These are phyloP conservation scores for Sipha maydis DNA, from an alignment of 2,888 invertebrate species.

Conservation along the genomic window DNA sequence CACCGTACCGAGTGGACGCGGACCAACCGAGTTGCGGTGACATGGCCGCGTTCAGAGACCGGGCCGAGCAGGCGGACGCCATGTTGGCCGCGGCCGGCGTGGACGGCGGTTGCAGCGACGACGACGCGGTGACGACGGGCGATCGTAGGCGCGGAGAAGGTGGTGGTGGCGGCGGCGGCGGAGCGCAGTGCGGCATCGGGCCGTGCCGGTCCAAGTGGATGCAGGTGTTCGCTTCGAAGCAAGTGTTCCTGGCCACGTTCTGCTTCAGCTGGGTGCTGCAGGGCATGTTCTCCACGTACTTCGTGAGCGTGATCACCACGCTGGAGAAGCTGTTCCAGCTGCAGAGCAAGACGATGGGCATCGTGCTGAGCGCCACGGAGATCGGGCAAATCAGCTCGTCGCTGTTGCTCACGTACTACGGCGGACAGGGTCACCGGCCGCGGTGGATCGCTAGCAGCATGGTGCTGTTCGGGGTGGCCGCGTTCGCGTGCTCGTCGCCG, in stretches of 20 bases:
- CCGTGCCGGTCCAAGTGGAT: slow-evolving; percentile 80
- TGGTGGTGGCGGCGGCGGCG: slow-evolving; percentile 66
- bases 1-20: too few relatives aligned
- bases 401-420: slow-evolving; percentile 86
- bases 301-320: slow-evolving; percentile 92
- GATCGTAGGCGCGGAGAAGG: too few relatives aligned
- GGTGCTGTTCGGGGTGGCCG: slow-evolving; percentile 86
- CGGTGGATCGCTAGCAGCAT: slow-evolving; percentile 92
- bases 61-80: not conserved
- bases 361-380: slow-evolving; percentile 89
- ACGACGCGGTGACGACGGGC: too few relatives aligned
- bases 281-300: slow-evolving; percentile 95
- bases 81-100: too few relatives aligned
- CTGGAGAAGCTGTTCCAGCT: slow-evolving; percentile 92
- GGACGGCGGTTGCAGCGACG: too few relatives aligned
- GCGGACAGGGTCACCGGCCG: slow-evolving; percentile 90
- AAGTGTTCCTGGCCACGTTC: slow-evolving; percentile 88
- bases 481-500: slow-evolving; percentile 87
- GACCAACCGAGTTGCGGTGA: too few relatives aligned
- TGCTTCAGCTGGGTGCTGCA: slow-evolving; percentile 83
- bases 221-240: slow-evolving; percentile 86
- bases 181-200: slow-evolving; percentile 82
- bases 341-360: slow-evolving; percentile 89
- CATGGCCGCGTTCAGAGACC: too few relatives aligned
- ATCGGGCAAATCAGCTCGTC: slow-evolving; percentile 93